These are phyloP conservation scores for Columba guinea DNA, from an alignment of 2,797 vertebrate genomes.

Conservation along the genomic window DNA sequence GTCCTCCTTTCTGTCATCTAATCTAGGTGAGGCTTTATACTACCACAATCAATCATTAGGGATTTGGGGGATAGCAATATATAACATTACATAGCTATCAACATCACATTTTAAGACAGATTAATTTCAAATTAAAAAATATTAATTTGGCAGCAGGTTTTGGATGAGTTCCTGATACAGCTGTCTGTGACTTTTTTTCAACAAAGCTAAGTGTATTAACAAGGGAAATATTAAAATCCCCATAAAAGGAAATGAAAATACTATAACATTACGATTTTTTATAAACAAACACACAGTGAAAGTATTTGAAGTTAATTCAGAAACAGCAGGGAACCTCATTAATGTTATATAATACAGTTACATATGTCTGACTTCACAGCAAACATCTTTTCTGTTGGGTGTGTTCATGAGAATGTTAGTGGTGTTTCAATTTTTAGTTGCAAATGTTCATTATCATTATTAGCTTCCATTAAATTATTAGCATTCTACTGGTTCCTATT, in stretches of 20 bases:
- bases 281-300: conserved; percentile 37
- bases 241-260: conserved; percentile 61
- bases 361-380: conserved; percentile 55
- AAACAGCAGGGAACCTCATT: conserved; percentile 50
- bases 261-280: conserved; percentile 31
- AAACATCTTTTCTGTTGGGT: conserved; percentile 44
- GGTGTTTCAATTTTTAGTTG: conserved; percentile 41
- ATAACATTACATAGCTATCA: not conserved
- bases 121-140: conserved; percentile 42
- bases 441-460: conserved; percentile 51
- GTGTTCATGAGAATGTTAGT: conserved; percentile 41
- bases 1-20: not conserved
- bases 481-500: not conserved
- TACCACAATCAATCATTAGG: not conserved
- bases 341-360: conserved; percentile 63
- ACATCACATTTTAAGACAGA: not conserved
- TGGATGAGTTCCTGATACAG: conserved; percentile 23
- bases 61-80: not conserved
- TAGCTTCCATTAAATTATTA: conserved; percentile 40
- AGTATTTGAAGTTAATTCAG: conserved; percentile 71
- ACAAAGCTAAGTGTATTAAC: conserved; percentile 61
- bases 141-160: conserved; percentile 17
- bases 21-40: not conserved
- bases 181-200: conserved; percentile 40
- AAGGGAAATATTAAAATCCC: conserved; percentile 70